These are phyloP conservation scores for Leptodactylus fuscus DNA, from an alignment of 2,113 vertebrate genomes.

Conservation along the genomic window DNA sequence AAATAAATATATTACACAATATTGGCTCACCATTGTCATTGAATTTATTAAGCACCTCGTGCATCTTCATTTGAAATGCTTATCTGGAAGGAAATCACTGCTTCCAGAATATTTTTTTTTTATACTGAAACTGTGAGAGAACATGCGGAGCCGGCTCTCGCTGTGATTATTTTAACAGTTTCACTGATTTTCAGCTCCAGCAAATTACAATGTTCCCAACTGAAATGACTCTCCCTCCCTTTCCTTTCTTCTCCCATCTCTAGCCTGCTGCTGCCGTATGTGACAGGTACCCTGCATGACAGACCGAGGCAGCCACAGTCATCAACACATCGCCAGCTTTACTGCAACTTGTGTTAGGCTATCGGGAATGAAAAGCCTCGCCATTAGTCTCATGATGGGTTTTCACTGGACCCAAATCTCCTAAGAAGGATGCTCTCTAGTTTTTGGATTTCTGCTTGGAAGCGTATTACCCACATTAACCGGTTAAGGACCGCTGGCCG, in stretches of 20 bases:
- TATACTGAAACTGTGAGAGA: slow-evolving; percentile 21
- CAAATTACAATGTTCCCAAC: slow-evolving; percentile 44
- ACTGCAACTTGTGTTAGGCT: background rate
- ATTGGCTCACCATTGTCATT: background rate
- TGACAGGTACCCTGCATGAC: slow-evolving; percentile 34
- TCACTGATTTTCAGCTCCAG: slow-evolving; percentile 42
- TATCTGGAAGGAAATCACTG: slow-evolving; percentile 17
- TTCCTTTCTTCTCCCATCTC: slow-evolving; percentile 24
- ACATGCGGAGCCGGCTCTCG: slow-evolving; percentile 6
- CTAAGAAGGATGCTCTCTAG: background rate
- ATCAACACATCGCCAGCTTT: background rate
- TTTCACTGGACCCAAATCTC: background rate
- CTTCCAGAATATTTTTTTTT: slow-evolving; percentile 7
- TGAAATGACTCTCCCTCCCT: slow-evolving; percentile 32
- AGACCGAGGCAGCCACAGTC: background rate
- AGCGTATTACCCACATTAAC: background rate
- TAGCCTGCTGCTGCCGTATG: background rate
- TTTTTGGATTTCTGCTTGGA: background rate
- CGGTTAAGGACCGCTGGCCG: no score
- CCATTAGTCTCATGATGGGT: background rate
- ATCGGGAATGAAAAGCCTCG: background rate
- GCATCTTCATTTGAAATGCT: background rate
- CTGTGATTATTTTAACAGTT: slow-evolving; percentile 49
- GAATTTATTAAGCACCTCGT: background rate
- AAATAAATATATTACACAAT: background rate